A percentile compares a stretch with the other conserved stretches of the same genome.
phyloP scores from a whole-genome alignment of 1,140 invertebrate genomes.

The Lepidostoma basale region DNA sequence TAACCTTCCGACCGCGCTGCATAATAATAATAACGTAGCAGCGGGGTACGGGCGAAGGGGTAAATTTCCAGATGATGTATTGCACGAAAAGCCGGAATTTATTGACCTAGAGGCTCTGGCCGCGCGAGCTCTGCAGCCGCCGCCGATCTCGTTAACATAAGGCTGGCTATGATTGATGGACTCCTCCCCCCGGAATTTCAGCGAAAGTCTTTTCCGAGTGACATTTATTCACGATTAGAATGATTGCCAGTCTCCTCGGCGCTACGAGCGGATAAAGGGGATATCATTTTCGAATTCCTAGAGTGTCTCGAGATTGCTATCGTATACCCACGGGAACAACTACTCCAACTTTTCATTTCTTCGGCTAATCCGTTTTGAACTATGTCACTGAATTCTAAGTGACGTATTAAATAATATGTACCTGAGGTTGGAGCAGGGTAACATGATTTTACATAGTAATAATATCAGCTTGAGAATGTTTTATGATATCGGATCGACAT shows the following conservation, averaged over 20 bases:
- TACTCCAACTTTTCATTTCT: too few species aligned
- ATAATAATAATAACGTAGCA: background rate
- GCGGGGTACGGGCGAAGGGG: background rate
- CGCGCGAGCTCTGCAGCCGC: background rate
- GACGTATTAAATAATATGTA: too few species aligned
- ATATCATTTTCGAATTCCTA: background rate
- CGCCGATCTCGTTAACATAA: slow-evolving; percentile 11
- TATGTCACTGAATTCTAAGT: too few species aligned
- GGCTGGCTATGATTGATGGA: slow-evolving; percentile 22
- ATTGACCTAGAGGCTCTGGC: background rate
- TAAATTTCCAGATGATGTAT: slow-evolving; percentile 3
- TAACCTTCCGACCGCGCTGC: background rate
- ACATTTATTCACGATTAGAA: slow-evolving; percentile 20
- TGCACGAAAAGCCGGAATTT: background rate
- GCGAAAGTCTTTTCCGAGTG: slow-evolving; percentile 1
- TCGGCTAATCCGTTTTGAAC: too few species aligned
- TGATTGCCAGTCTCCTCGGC: background rate
- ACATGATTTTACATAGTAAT: too few species aligned
- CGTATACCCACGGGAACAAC: too few species aligned
- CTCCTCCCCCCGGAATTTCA: slow-evolving; percentile 1
- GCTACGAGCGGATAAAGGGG: background rate
- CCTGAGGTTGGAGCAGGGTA: too few species aligned
- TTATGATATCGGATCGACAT: too few species aligned
- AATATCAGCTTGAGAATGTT: too few species aligned
- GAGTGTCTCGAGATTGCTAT: background rate